Base-by-base conservation (phyloP, 2,113 vertebrate genomes). In the Megalops atlanticus region DNA sequence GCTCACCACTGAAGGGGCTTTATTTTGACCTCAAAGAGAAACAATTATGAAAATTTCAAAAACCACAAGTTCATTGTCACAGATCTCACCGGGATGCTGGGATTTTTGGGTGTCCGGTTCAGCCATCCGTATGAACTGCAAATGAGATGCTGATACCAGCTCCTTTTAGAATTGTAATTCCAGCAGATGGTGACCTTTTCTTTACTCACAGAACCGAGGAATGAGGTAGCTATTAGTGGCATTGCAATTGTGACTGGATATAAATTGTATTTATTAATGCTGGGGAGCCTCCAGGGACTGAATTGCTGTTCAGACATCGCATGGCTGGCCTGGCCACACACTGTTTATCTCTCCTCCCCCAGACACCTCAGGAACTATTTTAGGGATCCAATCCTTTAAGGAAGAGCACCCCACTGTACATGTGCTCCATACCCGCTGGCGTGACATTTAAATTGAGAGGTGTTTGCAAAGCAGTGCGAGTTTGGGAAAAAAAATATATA, bases 221-320 rank as follows among this genome's bases (percentile, higher is more conserved):
- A 76, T 68, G n/a, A 58, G 78, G 78, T 77, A 80, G 40, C 77
- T 77, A 74, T 84, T 80, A 80, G 74, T 47, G 2, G 78, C 52
- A 54, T 54, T 40, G 75, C 80, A 82, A 84, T 86, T 72, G 54
- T 73, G 85, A 84, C 85, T 86, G 78, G 75, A 76, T 74, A 69
- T 81, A 83, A 84, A 82, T 81, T 84, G 78, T 82, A 81, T 84
- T 86, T 84, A 81, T 86, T 77, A 77, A 47, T 16, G 78, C 78
- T 76, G 8, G 45, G 74, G 47, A 72, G 41, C 80, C 45, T 43
- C 68, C 35, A 43, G 16, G 43, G 78, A 72, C 71, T 1, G 39
- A 49, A 78, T 81, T 80, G 79, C 74, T 81, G 74, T 81, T 40
- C 72, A n/a, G 77, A 76, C 70, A 69, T 78, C 77, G 78, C 58